These are phyloP conservation scores for Tetramorium simillimum DNA, from an alignment of 1,140 invertebrate genomes.

Conservation along the genomic window DNA sequence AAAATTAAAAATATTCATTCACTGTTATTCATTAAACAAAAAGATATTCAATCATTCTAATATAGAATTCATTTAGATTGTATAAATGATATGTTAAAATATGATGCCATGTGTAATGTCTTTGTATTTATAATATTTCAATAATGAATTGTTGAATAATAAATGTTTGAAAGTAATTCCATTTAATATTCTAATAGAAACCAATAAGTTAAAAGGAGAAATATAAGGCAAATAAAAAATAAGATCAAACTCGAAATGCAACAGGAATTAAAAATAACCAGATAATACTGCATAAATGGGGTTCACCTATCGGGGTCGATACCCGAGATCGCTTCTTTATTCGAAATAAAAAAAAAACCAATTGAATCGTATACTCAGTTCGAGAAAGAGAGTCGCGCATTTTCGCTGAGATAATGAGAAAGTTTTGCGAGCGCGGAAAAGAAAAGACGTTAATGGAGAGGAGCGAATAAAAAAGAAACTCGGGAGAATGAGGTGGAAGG, in stretches of 20 bases:
- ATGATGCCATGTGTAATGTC: background rate
- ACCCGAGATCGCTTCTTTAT: conserved; percentile 14
- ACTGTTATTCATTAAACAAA: too few species aligned
- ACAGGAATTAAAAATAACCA: conserved; percentile 30
- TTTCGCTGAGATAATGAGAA: conserved; percentile 66
- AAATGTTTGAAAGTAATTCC: background rate
- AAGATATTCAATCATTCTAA: too few species aligned
- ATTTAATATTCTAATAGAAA: background rate
- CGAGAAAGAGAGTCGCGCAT: conserved; percentile 50
- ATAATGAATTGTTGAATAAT: background rate
- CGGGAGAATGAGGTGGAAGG: background rate
- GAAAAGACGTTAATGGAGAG: conserved; percentile 66
- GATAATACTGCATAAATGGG: conserved; percentile 9
- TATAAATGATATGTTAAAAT: background rate
- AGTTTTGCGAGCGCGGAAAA: conserved; percentile 60
- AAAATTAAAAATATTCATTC: too few species aligned
- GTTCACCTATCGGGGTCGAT: background rate
- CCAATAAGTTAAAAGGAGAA: background rate
- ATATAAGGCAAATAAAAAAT: background rate
- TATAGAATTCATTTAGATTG: background rate
- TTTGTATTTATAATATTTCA: background rate
- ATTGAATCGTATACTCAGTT: conserved; percentile 43
- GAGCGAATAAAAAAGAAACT: conserved; percentile 43
- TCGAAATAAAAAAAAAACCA: conserved; percentile 5
- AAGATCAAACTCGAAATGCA: conserved; percentile 11